A percentile compares a stretch with the other conserved stretches of the same genome.
phyloP scores from a whole-genome alignment of 2,888 invertebrate species.

The Pheosia tremula region DNA sequence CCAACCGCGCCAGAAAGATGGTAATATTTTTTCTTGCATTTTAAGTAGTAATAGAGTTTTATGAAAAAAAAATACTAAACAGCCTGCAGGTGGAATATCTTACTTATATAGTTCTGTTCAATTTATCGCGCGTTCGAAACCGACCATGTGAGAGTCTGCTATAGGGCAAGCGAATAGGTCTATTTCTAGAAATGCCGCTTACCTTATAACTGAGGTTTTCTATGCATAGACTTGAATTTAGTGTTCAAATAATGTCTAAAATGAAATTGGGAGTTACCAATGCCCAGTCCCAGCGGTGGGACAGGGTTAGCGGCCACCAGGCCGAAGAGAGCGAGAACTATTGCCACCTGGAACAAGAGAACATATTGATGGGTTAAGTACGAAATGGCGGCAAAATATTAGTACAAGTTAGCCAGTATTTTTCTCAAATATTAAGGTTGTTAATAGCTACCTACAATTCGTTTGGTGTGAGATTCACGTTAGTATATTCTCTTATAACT shows the following conservation, averaged over 20 bases:
- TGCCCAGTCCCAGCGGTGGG: slow-evolving; percentile 45
- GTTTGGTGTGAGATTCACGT: too few relatives aligned
- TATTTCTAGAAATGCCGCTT: slow-evolving; percentile 26
- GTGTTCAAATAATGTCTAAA: slow-evolving; percentile 47
- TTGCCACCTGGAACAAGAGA: slow-evolving; percentile 59
- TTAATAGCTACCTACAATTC: too few relatives aligned
- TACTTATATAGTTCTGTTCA: too few relatives aligned
- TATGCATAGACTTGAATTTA: slow-evolving; percentile 41
- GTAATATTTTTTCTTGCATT: too few relatives aligned
- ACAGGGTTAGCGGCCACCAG: slow-evolving; percentile 60
- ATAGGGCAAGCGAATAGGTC: slow-evolving; percentile 24
- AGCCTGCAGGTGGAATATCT: too few relatives aligned
- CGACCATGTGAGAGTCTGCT: not conserved
- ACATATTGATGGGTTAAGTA: not conserved
- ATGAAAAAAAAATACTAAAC: too few relatives aligned
- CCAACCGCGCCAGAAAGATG: too few relatives aligned
- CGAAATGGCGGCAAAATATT: not conserved
- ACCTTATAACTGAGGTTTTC: slow-evolving; percentile 40
- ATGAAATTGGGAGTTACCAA: slow-evolving; percentile 46
- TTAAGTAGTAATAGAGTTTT: too few relatives aligned
- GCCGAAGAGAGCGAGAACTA: slow-evolving; percentile 68
- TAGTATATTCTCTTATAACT: too few relatives aligned
- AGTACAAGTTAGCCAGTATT: too few relatives aligned
- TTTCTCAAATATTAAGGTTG: too few relatives aligned
- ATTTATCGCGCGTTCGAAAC: not conserved